Conservation (phyloP, 2,113 vertebrate species). For the Aspiorhynchus laticeps region DNA sequence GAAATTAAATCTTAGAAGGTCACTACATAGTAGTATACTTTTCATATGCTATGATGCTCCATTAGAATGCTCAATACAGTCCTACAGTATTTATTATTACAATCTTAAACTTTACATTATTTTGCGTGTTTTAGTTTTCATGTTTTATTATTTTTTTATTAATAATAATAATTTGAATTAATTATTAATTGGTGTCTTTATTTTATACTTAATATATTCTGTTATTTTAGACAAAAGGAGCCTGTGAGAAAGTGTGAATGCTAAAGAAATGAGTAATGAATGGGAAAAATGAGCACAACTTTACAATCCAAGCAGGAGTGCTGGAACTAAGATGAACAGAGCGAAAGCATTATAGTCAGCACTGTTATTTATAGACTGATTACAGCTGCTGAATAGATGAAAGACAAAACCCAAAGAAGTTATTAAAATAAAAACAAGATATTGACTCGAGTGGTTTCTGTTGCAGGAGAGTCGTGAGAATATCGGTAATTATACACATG, state of each 20-base stretch:
- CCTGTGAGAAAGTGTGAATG: background rate
- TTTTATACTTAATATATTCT: background rate
- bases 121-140: background rate
- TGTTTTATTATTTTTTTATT: background rate
- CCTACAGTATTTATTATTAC: background rate
- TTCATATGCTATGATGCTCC: background rate
- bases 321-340: background rate
- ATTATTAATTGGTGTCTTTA: background rate
- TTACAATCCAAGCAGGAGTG: background rate
- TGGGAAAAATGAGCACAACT: background rate
- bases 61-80: background rate
- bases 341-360: background rate
- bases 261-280: conserved; percentile 4
- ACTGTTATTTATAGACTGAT: background rate
- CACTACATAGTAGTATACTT: background rate
- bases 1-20: background rate
- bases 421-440: background rate
- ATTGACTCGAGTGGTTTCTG: background rate
- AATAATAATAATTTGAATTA: background rate
- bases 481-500: background rate
- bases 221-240: background rate
- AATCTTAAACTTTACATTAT: background rate
- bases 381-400: background rate
- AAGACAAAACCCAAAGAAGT: background rate
- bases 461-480: background rate